Percentiles rank a stretch among this genome's conserved stretches.
Conservation (phyloP, 2,113 vertebrate genomes). For the Sclerurus mexicanus region DNA sequence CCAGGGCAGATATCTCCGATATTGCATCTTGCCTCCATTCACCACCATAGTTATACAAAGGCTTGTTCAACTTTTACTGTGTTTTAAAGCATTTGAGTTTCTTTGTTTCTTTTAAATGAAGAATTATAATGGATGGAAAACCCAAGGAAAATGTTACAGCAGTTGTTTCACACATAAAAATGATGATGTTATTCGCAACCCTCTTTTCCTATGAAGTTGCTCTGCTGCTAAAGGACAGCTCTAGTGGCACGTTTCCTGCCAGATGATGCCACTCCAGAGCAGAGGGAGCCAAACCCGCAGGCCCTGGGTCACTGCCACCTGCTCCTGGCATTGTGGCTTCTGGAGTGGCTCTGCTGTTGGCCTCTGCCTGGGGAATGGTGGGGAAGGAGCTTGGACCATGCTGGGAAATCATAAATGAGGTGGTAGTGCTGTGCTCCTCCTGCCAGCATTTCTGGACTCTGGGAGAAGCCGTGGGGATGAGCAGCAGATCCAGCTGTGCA, state of each 20-base stretch:
- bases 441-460: neutral
- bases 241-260: fast-evolving
- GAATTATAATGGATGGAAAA: neutral
- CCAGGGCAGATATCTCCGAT: neutral
- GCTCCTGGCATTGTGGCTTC: neutral
- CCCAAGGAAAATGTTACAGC: neutral
- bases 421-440: neutral
- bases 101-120: neutral
- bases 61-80: neutral
- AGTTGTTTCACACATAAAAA: neutral
- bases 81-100: neutral
- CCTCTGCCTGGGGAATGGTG: neutral
- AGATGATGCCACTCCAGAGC: neutral
- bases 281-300: neutral
- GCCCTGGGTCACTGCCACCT: neutral
- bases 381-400: neutral
- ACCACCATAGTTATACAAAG: neutral
- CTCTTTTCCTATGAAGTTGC: neutral
- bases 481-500: neutral
- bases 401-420: neutral
- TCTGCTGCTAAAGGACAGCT: neutral
- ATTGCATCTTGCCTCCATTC: neutral
- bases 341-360: neutral
- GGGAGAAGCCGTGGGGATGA: neutral
- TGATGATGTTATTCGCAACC: neutral